phyloP scores from a whole-genome alignment of 2,113 vertebrate genomes.

The human region GRCh38 chr6:132211501-132212000 shows the following conservation, averaged over 20 bases:
- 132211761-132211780: background rate
- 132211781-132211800: background rate
- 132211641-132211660: background rate
- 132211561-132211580: background rate
- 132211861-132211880: background rate
- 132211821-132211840: background rate
- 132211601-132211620: background rate
- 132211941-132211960: background rate
- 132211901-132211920: background rate
- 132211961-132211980: background rate
- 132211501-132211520: background rate
- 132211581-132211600: background rate
- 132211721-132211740: background rate
- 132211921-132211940: background rate
- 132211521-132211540: background rate
- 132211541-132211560: background rate
- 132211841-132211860: background rate
- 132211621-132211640: background rate
- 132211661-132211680: background rate
- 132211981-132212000: background rate
- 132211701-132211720: background rate
- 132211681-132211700: background rate
- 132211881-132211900: background rate
- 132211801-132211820: background rate
- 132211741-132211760: background rate